These are phyloP conservation scores for Lucilia cuprina DNA, from an alignment of 1,140 invertebrate species.

Conservation along the genomic window DNA sequence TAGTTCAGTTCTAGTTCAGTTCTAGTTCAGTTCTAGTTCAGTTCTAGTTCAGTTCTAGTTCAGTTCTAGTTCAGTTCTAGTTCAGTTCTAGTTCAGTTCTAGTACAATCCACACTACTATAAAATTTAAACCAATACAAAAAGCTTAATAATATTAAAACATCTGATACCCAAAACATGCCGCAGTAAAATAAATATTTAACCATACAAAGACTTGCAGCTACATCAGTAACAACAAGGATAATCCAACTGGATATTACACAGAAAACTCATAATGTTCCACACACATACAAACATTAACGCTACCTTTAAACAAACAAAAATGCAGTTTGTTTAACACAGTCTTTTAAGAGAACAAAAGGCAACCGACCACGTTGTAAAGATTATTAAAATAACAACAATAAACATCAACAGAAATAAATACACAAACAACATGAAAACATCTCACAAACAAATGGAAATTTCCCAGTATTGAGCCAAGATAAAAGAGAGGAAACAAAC, in stretches of 20 bases:
- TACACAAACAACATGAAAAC: not conserved
- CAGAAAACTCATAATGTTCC: too few relatives aligned
- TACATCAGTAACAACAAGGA: too few relatives aligned
- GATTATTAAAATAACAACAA: not conserved
- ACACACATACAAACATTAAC: too few relatives aligned
- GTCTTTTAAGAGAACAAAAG: not conserved
- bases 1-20: too few relatives aligned
- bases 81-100: too few relatives aligned
- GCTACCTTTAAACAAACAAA: not conserved
- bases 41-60: too few relatives aligned
- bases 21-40: too few relatives aligned
- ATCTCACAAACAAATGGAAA: not conserved
- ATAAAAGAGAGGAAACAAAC: too few relatives aligned
- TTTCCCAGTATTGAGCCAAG: constrained; percentile 1
- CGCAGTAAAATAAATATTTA: constrained; percentile 1
- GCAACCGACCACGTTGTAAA: not conserved
- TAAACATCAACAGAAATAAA: not conserved
- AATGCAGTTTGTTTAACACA: not conserved
- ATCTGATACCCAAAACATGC: not conserved
- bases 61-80: too few relatives aligned
- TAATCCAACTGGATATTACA: not conserved
- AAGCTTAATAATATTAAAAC: not conserved
- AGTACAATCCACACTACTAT: too few relatives aligned
- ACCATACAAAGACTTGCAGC: not conserved
- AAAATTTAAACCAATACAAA: not conserved